phyloP scores from a whole-genome alignment of 1,140 invertebrate genomes.

The Luehdorfia chinensis region DNA sequence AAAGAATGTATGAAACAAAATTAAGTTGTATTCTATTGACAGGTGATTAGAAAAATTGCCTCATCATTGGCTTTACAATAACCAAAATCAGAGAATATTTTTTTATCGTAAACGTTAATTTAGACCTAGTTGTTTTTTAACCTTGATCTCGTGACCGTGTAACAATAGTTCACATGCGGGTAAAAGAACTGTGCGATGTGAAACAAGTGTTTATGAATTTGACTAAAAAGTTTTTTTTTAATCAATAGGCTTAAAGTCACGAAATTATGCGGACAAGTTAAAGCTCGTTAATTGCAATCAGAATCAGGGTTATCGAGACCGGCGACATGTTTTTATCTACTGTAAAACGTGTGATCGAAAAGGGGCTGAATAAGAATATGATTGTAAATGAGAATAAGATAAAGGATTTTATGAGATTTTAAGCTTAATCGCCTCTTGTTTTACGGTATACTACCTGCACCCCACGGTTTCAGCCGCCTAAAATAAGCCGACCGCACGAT shows the following conservation, averaged over 20 bases:
- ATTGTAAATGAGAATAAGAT: no score
- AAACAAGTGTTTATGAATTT: neutral
- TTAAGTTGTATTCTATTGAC: neutral
- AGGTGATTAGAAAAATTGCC: no score
- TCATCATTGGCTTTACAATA: constrained; percentile 11
- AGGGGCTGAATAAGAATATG: no score
- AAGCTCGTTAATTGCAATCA: constrained; percentile 34
- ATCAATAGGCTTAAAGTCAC: constrained; percentile 22
- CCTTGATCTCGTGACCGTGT: constrained; percentile 10
- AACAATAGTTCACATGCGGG: constrained; percentile 3
- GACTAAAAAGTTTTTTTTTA: neutral
- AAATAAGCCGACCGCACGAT: no score
- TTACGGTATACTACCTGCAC: no score
- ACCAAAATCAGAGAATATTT: constrained; percentile 1
- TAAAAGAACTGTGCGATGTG: neutral
- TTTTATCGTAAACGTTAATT: constrained; percentile 8
- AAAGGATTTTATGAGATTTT: no score
- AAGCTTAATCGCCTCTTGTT: no score
- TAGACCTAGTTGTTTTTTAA: constrained; percentile 1
- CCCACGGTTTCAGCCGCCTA: no score
- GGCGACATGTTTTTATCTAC: constrained; percentile 17
- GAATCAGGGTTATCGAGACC: constrained; percentile 44
- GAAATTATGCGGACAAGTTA: constrained; percentile 25
- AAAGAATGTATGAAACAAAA: neutral
- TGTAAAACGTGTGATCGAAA: no score